Evolutionary conservation across 2,113 vertebrate species (phyloP).

Genomic region (Hepsetus odoe): DNA sequence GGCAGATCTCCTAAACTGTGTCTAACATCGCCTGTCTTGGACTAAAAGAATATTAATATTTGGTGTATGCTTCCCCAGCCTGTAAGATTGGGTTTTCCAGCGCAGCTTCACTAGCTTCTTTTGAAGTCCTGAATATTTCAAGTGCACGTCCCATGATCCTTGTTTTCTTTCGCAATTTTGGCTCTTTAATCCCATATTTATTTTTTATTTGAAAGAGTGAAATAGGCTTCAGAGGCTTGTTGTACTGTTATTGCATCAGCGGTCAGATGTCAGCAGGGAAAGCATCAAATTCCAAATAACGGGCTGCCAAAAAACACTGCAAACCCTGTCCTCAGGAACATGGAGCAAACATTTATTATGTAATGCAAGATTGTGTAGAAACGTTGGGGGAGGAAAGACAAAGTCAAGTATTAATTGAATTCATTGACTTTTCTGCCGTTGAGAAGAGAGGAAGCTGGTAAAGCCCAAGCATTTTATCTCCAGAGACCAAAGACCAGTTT

Average conservation of each 20-base stretch:
- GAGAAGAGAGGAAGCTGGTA: no score
- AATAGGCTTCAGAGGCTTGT: neutral
- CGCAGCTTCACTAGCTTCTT: neutral
- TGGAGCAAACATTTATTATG: neutral
- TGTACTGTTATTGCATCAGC: neutral
- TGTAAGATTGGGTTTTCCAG: neutral
- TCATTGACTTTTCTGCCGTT: no score
- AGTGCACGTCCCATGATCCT: neutral
- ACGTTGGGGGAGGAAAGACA: neutral
- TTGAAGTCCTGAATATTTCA: neutral
- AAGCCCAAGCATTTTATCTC: no score
- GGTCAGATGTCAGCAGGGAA: neutral
- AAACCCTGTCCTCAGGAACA: neutral
- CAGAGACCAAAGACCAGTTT: no score
- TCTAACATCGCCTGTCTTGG: no score
- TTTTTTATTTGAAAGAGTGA: conserved; percentile 4
- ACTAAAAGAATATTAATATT: neutral
- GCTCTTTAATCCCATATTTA: neutral
- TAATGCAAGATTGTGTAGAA: neutral
- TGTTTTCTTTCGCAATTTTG: neutral
- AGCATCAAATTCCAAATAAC: neutral
- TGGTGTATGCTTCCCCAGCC: neutral
- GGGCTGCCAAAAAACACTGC: neutral
- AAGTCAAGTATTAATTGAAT: no score
- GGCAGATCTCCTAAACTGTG: no score